phyloP scores from a whole-genome alignment of 37 sponge, comb jelly and placozoan genomes.

The Mnemiopsis leidyi region DNA sequence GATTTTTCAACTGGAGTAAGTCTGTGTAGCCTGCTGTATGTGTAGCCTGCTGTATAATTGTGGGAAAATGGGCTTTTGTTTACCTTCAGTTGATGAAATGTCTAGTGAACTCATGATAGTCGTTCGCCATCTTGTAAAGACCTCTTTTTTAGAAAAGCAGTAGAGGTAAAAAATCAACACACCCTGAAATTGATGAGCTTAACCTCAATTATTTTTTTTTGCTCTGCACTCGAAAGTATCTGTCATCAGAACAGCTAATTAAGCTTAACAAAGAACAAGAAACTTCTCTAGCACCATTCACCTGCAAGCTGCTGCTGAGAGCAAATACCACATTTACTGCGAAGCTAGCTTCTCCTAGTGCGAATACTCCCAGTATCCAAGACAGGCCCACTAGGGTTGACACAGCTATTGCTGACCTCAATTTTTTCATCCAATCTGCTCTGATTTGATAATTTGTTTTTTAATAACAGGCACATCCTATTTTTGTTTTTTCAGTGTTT shows the following conservation, averaged over 20 bases:
- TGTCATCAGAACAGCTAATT: no score
- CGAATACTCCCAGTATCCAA: conserved; percentile 48
- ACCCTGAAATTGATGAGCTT: not conserved
- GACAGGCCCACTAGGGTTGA: conserved; percentile 53
- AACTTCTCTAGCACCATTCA: not conserved
- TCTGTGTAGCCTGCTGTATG: no score
- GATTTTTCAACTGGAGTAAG: no score
- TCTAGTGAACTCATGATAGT: not conserved
- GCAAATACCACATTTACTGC: conserved; percentile 11
- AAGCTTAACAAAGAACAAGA: not conserved
- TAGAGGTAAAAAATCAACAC: not conserved
- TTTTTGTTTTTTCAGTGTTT: no score
- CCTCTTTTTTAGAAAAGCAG: conserved; percentile 9
- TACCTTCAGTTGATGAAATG: no score
- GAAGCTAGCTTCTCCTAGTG: conserved; percentile 36
- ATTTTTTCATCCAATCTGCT: conserved; percentile 2
- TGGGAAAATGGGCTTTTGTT: no score
- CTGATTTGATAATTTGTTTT: no score
- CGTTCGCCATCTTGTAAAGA: not conserved
- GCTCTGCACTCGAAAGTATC: no score
- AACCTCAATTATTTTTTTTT: not conserved
- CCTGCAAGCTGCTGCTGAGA: conserved; percentile 13
- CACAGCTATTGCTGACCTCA: conserved; percentile 25
- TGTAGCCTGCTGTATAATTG: no score
- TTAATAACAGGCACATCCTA: no score